Evolutionary conservation across 53 echinoderm and acorn worm species (phyloP), one percentile per base, ranked within the genome.

Genomic region (Echinarachnius parma): DNA sequence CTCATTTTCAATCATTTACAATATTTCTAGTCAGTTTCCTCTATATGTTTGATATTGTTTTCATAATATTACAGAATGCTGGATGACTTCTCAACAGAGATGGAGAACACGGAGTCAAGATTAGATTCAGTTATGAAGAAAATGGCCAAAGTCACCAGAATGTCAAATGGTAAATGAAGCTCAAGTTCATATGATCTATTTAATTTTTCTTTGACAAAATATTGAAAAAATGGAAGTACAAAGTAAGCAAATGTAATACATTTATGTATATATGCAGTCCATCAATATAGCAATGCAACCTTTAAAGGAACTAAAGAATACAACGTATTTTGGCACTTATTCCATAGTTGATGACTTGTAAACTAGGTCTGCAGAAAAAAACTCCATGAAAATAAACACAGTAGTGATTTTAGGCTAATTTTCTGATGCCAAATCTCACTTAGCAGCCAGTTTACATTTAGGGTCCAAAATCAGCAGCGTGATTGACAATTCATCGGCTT

Each of bases 91-190:
- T 82, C 88, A n/a, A 91, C 98, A 16, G 98, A 91, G 57, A 76
- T 98, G 68, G 98, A 98, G 60, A 98, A 90, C 20, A 98, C 98
- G 20, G 98, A 98, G 53, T 88, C 91, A 11, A 98, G 92, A 31
- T 75, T 98, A 31, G 91, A 98, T 64, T 71, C 82, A 11, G 98
- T 98, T 21, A 98, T 98, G 98, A 96, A 96, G 78, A 96, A 94
- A 60, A 88, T 96, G 98, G 98, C 98, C n/a, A 96, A 96, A 66
- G 98, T 96, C 24, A 96, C 98, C 46, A 85, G 85, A 69, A 96
- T 96, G 98, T 96, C 98, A 53, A 96, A 85, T 70, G 98, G 98
- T 96, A 26, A 82, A 84, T 64, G 13, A 23, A 5, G 7, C 25
- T 53, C n/a, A n/a, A n/a, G 9, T 9, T 53, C 54, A 53, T 9